Base-by-base conservation (phyloP, 2,888 invertebrate genomes). In the Phragmatobia fuliginosa region DNA sequence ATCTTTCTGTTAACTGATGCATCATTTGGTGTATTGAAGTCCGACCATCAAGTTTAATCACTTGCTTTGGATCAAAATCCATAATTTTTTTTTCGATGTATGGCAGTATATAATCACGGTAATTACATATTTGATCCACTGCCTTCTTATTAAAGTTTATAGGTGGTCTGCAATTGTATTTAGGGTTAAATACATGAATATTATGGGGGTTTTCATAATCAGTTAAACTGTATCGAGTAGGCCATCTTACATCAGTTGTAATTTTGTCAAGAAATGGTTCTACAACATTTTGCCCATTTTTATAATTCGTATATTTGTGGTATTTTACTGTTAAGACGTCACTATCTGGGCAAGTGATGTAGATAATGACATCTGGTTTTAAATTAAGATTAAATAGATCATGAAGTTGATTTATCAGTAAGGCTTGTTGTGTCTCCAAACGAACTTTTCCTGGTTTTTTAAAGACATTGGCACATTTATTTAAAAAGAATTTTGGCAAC, bases 1-100 rank as follows among this genome's bases (percentile, higher is more conserved):
- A 84, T 76, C 90, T 93, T 76, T 94, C 88, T 75, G 90, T 88
- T 59, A 96, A 75, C 45, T 95, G 88, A 76, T 95, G 81, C 80
- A 96, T 91, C 94, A 96, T 95, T 78, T 94, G 88, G 61, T 89
- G 84, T 28, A 89, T 77, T 33, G 94, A 85, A 52, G 90, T 88
- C 45, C 96, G 91, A 1, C 96, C 96, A 86, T 97, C 96, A 62
- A 97, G 83, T 88, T 95, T 96, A 38, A 97, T 90, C 58, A 96
- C 90, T 82, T 90, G 88, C 79, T 96, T 95, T 1, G 96, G 95
- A 81, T 96, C 90, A 83, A 95, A 96, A 31, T 92, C 88, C 67
- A 95, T 85, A 52, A 96, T 83, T 85, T 95, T 91, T 56, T 92
- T 91, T 80, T 96, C 95, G 56, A 97, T 89, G 70, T 87, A 88